Conservation (phyloP, 2,113 vertebrate species). For the Percopsis transmontana region DNA sequence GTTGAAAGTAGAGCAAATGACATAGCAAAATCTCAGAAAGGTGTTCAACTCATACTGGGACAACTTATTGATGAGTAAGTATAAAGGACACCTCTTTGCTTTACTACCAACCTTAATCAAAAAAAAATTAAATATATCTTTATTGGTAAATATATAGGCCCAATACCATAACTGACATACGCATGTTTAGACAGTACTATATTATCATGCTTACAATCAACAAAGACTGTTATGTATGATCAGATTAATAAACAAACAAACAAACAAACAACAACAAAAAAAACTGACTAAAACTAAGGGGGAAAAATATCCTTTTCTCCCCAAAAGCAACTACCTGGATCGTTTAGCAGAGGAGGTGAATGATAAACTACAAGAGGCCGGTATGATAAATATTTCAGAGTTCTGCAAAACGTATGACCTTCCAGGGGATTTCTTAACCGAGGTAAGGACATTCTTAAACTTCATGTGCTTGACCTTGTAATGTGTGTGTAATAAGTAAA, state of each 20-base stretch:
- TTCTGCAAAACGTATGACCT: slow-evolving; percentile 93
- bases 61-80: slow-evolving; percentile 95
- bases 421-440: slow-evolving; percentile 90
- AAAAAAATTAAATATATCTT: no score
- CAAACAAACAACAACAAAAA: not conserved
- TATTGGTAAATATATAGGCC: no score
- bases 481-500: no score
- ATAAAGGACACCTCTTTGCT: not conserved
- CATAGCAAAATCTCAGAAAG: slow-evolving; percentile 86
- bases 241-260: no score
- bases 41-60: slow-evolving; percentile 87
- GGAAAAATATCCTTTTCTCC: not conserved
- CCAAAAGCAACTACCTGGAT: slow-evolving; percentile 85
- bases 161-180: no score
- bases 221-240: no score
- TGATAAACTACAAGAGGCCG: slow-evolving; percentile 94
- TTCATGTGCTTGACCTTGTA: not conserved
- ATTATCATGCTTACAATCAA: no score
- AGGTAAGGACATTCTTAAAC: slow-evolving; percentile 74
- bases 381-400: slow-evolving; percentile 90
- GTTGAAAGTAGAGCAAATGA: slow-evolving; percentile 90
- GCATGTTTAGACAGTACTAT: no score
- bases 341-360: slow-evolving; percentile 93
- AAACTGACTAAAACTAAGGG: not conserved
- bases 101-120: not conserved